Conservation (phyloP, 2,113 vertebrate species). For the Pontoporia blainvillei region DNA sequence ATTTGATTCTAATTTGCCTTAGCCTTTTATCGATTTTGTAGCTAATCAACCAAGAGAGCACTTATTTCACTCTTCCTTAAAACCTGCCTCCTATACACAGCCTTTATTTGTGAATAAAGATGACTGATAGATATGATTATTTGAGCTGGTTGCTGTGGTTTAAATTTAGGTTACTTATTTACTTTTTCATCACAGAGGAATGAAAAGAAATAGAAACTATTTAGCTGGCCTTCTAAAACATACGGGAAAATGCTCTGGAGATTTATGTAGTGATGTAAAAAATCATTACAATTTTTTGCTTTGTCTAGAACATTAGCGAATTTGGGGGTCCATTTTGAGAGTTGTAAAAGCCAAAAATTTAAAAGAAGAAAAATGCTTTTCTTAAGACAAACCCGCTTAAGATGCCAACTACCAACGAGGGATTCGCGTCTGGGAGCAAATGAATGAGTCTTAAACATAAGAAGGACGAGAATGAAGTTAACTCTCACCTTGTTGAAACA, state of each 20-base stretch:
- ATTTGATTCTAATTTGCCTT: conserved; percentile 65
- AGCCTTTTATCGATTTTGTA: conserved; percentile 65
- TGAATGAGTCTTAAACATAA: conserved; percentile 26
- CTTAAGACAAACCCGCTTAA: background rate
- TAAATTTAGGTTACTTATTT: conserved; percentile 52
- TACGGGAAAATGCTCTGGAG: conserved; percentile 58
- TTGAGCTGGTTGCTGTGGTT: conserved; percentile 19
- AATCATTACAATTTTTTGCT: conserved; percentile 51
- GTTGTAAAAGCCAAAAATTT: conserved; percentile 54
- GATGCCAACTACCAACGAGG: background rate
- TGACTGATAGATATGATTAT: conserved; percentile 43
- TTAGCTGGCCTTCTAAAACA: conserved; percentile 56
- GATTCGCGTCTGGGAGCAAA: background rate
- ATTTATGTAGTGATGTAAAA: conserved; percentile 66
- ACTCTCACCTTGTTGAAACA: conserved; percentile 44
- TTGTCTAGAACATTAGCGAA: conserved; percentile 60
- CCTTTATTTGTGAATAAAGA: conserved; percentile 56
- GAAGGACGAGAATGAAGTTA: conserved; percentile 47
- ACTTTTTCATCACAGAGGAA: conserved; percentile 44
- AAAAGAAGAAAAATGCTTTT: conserved; percentile 44
- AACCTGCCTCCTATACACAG: background rate
- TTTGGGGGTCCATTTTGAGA: conserved; percentile 19
- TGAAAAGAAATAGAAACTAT: conserved; percentile 47
- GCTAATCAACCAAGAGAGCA: conserved; percentile 61
- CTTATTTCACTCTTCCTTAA: conserved; percentile 55